These are phyloP conservation scores for Periplaneta americana DNA, from an alignment of 1,140 invertebrate genomes.

Conservation along the genomic window DNA sequence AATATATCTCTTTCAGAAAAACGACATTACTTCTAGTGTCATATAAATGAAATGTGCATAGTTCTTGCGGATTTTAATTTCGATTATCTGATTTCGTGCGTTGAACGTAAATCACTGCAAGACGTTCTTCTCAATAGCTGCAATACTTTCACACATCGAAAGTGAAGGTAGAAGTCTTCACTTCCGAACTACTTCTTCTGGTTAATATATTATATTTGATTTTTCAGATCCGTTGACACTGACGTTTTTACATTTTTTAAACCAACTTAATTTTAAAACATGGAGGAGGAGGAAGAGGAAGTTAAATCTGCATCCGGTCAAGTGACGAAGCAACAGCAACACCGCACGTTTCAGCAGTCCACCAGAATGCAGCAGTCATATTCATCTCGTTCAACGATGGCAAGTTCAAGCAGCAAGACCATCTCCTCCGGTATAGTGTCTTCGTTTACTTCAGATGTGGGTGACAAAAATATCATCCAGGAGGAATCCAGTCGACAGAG, in stretches of 20 bases:
- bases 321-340: neutral
- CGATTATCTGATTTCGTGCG: too few species aligned
- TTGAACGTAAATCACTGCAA: too few species aligned
- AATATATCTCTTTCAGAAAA: too few species aligned
- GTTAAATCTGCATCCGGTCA: neutral
- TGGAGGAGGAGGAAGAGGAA: neutral
- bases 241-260: neutral
- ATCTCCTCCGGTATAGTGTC: neutral
- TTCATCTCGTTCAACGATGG: neutral
- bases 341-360: neutral
- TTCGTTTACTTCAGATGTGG: neutral
- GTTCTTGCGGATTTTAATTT: too few species aligned
- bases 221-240: constrained; percentile 28
- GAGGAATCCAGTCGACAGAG: neutral
- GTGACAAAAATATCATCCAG: neutral
- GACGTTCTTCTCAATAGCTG: too few species aligned
- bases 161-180: too few species aligned
- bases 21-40: too few species aligned
- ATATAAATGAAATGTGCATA: too few species aligned
- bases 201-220: neutral
- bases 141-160: too few species aligned
- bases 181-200: too few species aligned
- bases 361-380: neutral
- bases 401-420: neutral
- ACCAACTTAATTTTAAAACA: neutral